These are phyloP conservation scores for Lepus timidus DNA, from an alignment of 2,113 vertebrate species.

Conservation along the genomic window DNA sequence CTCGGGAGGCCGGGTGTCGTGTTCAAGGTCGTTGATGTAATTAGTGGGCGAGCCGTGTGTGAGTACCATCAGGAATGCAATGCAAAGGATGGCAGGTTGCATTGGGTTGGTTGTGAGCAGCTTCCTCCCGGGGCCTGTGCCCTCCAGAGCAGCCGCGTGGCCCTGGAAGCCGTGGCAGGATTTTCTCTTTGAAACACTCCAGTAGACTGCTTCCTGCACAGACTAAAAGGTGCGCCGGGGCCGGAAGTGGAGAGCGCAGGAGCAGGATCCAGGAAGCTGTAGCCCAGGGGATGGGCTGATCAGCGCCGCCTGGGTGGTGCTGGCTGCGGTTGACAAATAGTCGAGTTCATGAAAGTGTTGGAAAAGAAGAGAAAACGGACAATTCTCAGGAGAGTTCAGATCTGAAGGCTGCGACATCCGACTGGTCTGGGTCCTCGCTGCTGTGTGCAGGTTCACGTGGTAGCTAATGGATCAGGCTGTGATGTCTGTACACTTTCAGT, in stretches of 20 bases:
- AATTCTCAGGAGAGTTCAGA: not conserved
- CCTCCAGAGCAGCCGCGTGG: not conserved
- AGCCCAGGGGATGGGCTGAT: not conserved
- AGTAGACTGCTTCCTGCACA: not conserved
- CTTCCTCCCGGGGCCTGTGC: no score
- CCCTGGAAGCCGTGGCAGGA: fast-evolving
- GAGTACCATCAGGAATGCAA: not conserved
- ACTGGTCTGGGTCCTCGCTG: fast-evolving
- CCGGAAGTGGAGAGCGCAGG: not conserved
- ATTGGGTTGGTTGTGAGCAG: not conserved
- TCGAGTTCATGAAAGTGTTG: not conserved
- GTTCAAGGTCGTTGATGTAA: slow-evolving; percentile 35
- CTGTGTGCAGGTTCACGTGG: not conserved
- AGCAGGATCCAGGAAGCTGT: not conserved
- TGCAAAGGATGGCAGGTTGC: not conserved
- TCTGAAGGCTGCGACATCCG: not conserved
- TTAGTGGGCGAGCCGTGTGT: slow-evolving; percentile 12
- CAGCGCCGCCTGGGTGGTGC: fast-evolving
- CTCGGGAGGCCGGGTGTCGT: not conserved
- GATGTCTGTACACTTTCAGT: no score
- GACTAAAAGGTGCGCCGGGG: not conserved
- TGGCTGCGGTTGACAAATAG: no score
- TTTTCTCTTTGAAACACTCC: not conserved
- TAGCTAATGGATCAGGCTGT: not conserved
- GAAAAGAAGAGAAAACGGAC: not conserved